Conservation (phyloP, 1,140 invertebrate genomes). For the Oedothorax gibbosus region DNA sequence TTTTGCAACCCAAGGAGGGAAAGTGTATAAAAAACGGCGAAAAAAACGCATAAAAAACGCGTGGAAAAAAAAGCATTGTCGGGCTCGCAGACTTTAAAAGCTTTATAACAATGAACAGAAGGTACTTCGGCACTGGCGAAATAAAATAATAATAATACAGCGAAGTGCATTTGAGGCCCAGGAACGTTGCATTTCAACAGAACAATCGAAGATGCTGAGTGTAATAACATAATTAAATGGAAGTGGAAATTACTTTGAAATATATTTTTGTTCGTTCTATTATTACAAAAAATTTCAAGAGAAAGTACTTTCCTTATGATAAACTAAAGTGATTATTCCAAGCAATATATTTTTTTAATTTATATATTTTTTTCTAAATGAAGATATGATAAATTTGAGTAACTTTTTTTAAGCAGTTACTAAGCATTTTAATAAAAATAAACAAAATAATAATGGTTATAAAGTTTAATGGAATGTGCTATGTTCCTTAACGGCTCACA, state of each 20-base stretch:
- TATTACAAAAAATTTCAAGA: too few relatives aligned
- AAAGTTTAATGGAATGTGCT: too few relatives aligned
- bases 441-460: too few relatives aligned
- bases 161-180: conserved; percentile 10
- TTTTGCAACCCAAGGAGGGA: neutral
- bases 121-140: conserved; percentile 2
- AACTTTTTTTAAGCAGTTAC: too few relatives aligned
- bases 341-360: too few relatives aligned
- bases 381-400: too few relatives aligned
- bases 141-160: conserved; percentile 32
- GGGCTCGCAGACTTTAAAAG: neutral
- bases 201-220: neutral
- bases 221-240: conserved; percentile 28
- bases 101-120: conserved; percentile 12
- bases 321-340: too few relatives aligned
- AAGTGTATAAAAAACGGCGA: neutral
- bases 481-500: too few relatives aligned
- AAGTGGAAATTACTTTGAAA: neutral
- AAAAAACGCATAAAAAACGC: neutral
- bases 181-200: neutral
- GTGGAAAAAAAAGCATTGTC: neutral
- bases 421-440: too few relatives aligned
- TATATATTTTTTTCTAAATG: too few relatives aligned
- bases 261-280: neutral
- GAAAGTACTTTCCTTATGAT: too few relatives aligned